Base-by-base conservation (phyloP, 1,140 invertebrate genomes). In the Zaprionus ghesquierei region DNA sequence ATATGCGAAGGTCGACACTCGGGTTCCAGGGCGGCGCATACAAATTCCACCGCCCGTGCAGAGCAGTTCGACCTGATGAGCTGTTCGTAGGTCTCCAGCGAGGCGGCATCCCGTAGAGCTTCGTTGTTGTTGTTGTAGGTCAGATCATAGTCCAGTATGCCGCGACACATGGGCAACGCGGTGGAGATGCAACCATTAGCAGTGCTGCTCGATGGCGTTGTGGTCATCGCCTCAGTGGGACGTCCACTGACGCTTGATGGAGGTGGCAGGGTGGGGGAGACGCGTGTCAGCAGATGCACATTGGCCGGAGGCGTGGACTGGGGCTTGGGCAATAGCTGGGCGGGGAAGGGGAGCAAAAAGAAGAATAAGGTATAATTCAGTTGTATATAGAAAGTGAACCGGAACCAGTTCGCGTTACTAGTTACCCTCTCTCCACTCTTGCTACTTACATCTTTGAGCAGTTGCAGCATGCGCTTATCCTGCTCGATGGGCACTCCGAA, bases 11-110 rank as follows among this genome's bases (percentile, higher is more conserved):
- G 93, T 35, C 93, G 93, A 84, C 95, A 95, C 55, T 95, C 94
- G 0, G 95, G 95, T 78, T 95, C 95, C 33, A 95, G 87, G 22
- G 95, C 90, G 2, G 94, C 93, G 76, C 95, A 95, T 4, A 94
- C 78, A 79, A 95, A 95, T 69, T 95, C 93, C 20, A 92, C 92
- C 0, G 94, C 92, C 8, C 95, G 91, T 2, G 93, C 92, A 70
- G 94, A 95, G 80, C 95, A 95, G 56, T 94, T 94, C 10, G 94
- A 94, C 27, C 92, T 90, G 18, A 94, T 92, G n/a, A 95, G 79
- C 51, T 92, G 92, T 53, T 90, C 61, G 35, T 92, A 92, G 29
- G 82, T 79, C 0, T 55, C 51, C 60, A 85, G 55, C 1, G 82
- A 49, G 4, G 33, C 73, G 0, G 74, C 41, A 23, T 85, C 71